Conservation (phyloP, 1,140 invertebrate genomes). For the Cecropterus lyciades region DNA sequence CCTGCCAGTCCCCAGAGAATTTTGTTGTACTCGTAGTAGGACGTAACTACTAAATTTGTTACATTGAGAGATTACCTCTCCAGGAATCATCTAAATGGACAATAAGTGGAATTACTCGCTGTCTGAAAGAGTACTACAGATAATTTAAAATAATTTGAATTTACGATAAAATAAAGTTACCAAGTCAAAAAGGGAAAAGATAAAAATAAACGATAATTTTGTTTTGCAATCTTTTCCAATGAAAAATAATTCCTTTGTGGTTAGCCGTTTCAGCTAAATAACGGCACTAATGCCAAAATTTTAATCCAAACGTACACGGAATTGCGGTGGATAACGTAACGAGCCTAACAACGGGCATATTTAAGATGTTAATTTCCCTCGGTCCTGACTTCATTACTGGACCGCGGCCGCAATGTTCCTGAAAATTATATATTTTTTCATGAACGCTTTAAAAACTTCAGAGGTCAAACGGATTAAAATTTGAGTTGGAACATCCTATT, state of each 20-base stretch:
- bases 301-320: neutral
- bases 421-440: conserved; percentile 5
- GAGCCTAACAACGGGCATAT: neutral
- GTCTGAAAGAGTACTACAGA: no score
- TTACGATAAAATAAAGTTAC: no score
- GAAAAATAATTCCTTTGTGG: neutral
- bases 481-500: neutral
- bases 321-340: neutral
- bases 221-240: neutral
- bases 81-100: no score
- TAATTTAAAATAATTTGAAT: no score
- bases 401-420: conserved; percentile 5
- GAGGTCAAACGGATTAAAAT: neutral
- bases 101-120: no score
- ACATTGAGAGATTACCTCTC: no score
- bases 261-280: neutral
- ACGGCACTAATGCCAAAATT: conserved; percentile 5
- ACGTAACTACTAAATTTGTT: no score
- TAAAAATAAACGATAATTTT: no score
- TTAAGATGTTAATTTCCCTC: conserved; percentile 17
- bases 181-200: no score
- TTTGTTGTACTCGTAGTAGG: no score
- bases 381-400: conserved; percentile 15
- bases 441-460: conserved; percentile 3
- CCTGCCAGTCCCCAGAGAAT: no score